phyloP scores from a whole-genome alignment of 2,797 vertebrate genomes.

The Enteromius mattozi region DNA sequence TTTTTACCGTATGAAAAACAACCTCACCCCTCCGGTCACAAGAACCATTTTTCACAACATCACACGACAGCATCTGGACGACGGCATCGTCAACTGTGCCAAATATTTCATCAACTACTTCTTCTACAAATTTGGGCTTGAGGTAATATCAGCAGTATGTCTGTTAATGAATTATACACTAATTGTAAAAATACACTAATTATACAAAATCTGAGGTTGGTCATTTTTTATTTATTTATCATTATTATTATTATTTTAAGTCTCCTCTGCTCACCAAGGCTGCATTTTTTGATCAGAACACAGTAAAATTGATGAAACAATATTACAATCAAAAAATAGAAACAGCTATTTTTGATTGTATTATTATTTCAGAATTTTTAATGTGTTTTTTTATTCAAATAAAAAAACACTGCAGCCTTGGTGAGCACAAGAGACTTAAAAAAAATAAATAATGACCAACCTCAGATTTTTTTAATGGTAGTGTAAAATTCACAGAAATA shows the following conservation, averaged over 20 bases:
- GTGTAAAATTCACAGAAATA: too few species aligned
- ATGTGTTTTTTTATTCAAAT: too few species aligned
- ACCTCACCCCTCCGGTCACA: conserved; percentile 83
- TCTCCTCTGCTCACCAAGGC: neutral
- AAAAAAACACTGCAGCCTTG: too few species aligned
- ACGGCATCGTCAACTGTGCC: conserved; percentile 86
- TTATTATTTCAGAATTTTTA: too few species aligned
- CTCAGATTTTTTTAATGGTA: too few species aligned
- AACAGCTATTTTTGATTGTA: too few species aligned
- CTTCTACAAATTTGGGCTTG: conserved; percentile 96
- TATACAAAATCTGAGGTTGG: neutral
- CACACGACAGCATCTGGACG: conserved; percentile 88
- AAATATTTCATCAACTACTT: conserved; percentile 96
- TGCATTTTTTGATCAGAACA: neutral
- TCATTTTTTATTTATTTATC: neutral
- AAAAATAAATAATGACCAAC: too few species aligned
- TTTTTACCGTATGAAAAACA: conserved; percentile 87
- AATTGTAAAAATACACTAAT: too few species aligned
- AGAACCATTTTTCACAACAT: conserved; percentile 91
- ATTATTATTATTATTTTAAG: neutral
- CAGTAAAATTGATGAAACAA: neutral
- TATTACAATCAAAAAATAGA: neutral
- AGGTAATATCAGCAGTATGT: conserved; percentile 75
- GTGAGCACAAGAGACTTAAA: too few species aligned
- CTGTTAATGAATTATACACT: neutral